phyloP scores from a whole-genome alignment of 1,140 invertebrate species.

The Mactra quadrangularis region DNA sequence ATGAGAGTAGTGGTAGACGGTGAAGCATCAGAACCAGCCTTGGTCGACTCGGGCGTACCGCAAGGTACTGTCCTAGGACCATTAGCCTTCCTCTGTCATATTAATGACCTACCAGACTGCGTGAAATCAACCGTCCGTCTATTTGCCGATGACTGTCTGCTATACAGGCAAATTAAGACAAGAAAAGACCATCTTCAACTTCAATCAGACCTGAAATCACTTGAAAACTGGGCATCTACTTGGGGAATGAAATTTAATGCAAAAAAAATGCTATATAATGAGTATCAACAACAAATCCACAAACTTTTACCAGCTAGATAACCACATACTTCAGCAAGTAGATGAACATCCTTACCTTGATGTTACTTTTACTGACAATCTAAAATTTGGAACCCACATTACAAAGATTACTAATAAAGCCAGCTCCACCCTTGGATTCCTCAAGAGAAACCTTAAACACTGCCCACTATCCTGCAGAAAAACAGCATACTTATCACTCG shows the following conservation, averaged over 20 bases:
- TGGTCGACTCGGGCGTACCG: neutral
- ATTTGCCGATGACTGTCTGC: neutral
- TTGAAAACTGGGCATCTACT: neutral
- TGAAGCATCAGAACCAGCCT: neutral
- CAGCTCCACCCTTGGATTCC: conserved; percentile 37
- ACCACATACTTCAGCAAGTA: conserved; percentile 59
- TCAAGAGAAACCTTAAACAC: conserved; percentile 42
- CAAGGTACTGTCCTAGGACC: neutral
- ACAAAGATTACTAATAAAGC: conserved; percentile 57
- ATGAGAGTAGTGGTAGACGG: conserved; percentile 8
- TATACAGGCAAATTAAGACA: neutral
- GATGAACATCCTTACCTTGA: conserved; percentile 50
- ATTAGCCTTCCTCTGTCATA: neutral
- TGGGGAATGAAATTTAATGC: conserved; percentile 59
- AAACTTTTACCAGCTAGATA: conserved; percentile 46
- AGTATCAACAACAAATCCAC: conserved; percentile 19
- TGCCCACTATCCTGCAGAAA: conserved; percentile 31
- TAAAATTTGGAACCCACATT: conserved; percentile 52
- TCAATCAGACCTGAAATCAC: conserved; percentile 3
- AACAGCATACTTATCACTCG: conserved; percentile 51
- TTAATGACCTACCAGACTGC: neutral
- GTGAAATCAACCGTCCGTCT: neutral
- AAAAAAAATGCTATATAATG: conserved; percentile 64
- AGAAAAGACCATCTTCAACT: neutral
- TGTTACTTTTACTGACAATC: conserved; percentile 27